A percentile compares a stretch with the other conserved stretches of the same genome.
Conservation (phyloP, 2,113 vertebrate genomes). For the Perca fluviatilis region DNA sequence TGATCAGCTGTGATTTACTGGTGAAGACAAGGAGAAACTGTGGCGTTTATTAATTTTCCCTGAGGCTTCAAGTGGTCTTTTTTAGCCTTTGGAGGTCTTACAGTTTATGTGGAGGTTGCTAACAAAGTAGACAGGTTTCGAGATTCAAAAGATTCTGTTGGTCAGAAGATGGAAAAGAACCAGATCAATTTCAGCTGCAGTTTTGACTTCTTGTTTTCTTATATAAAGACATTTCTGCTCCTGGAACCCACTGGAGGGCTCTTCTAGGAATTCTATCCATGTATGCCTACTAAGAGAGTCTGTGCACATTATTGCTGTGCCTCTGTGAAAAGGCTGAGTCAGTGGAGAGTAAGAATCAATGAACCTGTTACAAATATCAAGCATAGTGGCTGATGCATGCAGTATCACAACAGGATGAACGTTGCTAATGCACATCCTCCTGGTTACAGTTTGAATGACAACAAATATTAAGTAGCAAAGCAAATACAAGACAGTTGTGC, state of each 20-base stretch:
- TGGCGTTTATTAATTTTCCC: background rate
- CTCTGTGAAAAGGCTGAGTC: background rate
- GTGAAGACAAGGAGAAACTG: background rate
- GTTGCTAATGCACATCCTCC: background rate
- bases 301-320: background rate
- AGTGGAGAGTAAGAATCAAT: background rate
- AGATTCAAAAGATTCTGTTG: background rate
- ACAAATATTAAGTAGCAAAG: background rate
- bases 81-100: background rate
- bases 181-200: background rate
- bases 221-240: background rate
- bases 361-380: background rate
- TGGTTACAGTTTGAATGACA: background rate
- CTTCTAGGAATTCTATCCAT: background rate
- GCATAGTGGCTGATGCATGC: background rate
- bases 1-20: background rate
- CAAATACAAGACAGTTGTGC: background rate
- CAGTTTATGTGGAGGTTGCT: background rate
- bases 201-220: background rate
- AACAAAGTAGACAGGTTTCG: background rate
- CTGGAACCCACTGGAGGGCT: background rate
- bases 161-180: background rate
- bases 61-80: background rate
- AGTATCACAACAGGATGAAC: background rate
- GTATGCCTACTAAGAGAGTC: background rate